Evolutionary conservation across 1,140 invertebrate species (phyloP).

Genomic region (Rhyacophila brunnea): DNA sequence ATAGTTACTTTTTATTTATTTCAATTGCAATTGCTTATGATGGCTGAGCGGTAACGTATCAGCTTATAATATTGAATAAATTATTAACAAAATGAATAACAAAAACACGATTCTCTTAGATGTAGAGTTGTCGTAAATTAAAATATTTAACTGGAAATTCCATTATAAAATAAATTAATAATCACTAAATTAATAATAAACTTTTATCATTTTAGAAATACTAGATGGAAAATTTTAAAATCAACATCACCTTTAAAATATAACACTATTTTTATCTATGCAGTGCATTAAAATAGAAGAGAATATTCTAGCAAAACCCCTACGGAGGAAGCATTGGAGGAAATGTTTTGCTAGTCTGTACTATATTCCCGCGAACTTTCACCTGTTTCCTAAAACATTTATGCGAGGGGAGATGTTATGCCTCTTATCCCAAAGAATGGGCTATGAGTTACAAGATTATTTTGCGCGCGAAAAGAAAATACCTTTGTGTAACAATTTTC

Average conservation of each 20-base stretch:
- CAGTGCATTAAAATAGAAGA: constrained; percentile 32
- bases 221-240: too few relatives aligned
- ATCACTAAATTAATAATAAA: too few relatives aligned
- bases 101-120: too few relatives aligned
- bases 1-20: too few relatives aligned
- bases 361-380: constrained; percentile 22
- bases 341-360: constrained; percentile 13
- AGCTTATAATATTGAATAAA: too few relatives aligned
- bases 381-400: constrained; percentile 32
- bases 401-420: constrained; percentile 20
- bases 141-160: too few relatives aligned
- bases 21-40: too few relatives aligned
- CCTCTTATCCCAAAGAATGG: constrained; percentile 22
- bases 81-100: too few relatives aligned
- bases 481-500: constrained; percentile 10
- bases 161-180: too few relatives aligned
- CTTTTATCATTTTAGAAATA: too few relatives aligned
- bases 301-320: constrained; percentile 4
- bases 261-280: neutral
- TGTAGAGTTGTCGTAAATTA: too few relatives aligned
- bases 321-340: constrained; percentile 9
- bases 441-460: constrained; percentile 31
- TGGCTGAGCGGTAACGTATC: too few relatives aligned
- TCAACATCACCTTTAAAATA: neutral
- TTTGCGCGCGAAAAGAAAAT: constrained; percentile 13